Conservation (phyloP, 2,888 invertebrate genomes). For the Tipula unca region DNA sequence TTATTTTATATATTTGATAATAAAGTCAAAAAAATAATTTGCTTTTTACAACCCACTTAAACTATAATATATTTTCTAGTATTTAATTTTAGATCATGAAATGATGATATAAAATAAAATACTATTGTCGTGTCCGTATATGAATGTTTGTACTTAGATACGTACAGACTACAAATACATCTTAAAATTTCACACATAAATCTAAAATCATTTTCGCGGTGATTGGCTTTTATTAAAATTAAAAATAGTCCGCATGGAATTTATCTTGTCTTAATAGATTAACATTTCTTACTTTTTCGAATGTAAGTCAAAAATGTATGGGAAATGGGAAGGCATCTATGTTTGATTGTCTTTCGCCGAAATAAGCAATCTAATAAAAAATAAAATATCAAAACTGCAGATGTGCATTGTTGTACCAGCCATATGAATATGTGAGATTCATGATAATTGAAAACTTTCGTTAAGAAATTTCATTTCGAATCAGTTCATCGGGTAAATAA, state of each 20-base stretch:
- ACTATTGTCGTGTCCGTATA: background rate
- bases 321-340: background rate
- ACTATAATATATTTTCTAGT: background rate
- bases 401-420: background rate
- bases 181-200: background rate
- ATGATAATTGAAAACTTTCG: background rate
- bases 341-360: background rate
- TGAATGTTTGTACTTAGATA: background rate
- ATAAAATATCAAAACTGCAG: background rate
- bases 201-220: background rate
- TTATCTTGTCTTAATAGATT: background rate
- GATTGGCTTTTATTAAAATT: background rate
- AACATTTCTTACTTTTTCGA: background rate
- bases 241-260: background rate
- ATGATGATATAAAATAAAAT: background rate
- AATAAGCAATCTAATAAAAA: background rate
- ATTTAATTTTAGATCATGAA: background rate
- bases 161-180: background rate
- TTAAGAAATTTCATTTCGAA: too few relatives aligned
- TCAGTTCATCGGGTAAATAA: too few relatives aligned
- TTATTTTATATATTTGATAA: background rate
- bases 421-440: background rate
- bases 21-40: background rate
- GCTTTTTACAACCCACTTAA: background rate
- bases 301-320: background rate